Evolutionary conservation across 35 echinoderm and acorn worm genomes (phyloP), one percentile per base, ranked within the genome.

Genomic region (Stichopus chloronotus): DNA sequence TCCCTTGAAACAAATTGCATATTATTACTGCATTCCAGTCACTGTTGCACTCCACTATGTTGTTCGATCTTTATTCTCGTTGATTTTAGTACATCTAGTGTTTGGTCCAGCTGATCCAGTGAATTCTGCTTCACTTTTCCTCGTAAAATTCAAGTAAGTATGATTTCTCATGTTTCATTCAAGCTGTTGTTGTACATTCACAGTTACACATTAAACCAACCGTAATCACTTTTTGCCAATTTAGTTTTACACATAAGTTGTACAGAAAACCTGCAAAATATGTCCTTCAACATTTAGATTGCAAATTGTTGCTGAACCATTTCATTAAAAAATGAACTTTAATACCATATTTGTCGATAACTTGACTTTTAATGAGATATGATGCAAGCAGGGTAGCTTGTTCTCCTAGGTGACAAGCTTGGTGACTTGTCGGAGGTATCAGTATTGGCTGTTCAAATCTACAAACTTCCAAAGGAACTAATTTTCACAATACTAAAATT

Each of bases 91-190:
- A 16, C 96, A 97, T 79, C 58, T 97, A 16, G 94, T 97, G 30
- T 97, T 78, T 94, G 96, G 93, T 5, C 93, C 93, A 63, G 57
- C 93, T 65, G 96, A 97, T 52, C 96, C 96, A 78, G 83, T 97
- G 54, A 97, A 97, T 92, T 91, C 93, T 53, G 84, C 91, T 4
- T 63, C 78, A 52, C 92, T 93, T 84, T 97, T 97, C 88, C 81
- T 94, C 58, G 91, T 87, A 16, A 92, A 85, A 78, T 97, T 93
- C 87, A 97, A 90, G 96, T 97, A 95, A 94, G 93, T 90, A 23
- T 5, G 9, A 21, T 7, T 7, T 77, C 25, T 55, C 13, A 43
- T 43, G 30, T 43, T 43, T 43, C 30, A 43, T 43, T 43, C 30
- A 43, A 43, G 30, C 30, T 1, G 3, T n/a, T 53, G 69, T 13